Evolutionary conservation across 37 sponge, comb jelly and placozoan species (phyloP).

Genomic region (Spongilla lacustris): DNA sequence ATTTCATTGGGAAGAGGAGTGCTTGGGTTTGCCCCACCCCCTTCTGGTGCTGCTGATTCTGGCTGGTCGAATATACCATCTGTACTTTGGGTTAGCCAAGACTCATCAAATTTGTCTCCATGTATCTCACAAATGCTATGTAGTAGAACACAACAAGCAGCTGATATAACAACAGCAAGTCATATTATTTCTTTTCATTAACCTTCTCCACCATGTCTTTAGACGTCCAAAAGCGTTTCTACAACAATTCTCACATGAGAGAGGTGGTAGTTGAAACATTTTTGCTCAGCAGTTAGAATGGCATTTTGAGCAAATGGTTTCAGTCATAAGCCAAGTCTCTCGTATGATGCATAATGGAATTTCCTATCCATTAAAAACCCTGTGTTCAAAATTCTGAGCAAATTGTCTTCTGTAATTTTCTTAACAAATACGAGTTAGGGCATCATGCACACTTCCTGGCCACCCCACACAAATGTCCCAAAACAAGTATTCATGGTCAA

Average conservation of each 20-base stretch:
- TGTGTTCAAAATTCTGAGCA: background rate
- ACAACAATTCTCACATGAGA: slow-evolving; percentile 31
- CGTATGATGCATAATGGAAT: slow-evolving; percentile 28
- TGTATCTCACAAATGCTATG: background rate
- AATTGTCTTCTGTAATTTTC: background rate
- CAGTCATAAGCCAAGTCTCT: slow-evolving; percentile 12
- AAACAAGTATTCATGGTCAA: slow-evolving; percentile 32
- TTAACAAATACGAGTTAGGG: background rate
- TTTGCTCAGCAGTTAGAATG: slow-evolving; percentile 1
- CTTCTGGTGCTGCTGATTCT: background rate
- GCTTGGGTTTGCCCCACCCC: background rate
- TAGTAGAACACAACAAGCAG: background rate
- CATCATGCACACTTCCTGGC: slow-evolving; percentile 53
- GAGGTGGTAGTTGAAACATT: background rate
- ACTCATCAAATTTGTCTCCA: background rate
- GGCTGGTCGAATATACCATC: background rate
- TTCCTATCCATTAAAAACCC: slow-evolving; percentile 1
- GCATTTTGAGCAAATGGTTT: slow-evolving; percentile 33
- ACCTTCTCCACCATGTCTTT: slow-evolving; percentile 42
- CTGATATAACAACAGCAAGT: background rate
- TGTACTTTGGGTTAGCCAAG: background rate
- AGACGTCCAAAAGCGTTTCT: slow-evolving; percentile 48
- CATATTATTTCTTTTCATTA: slow-evolving; percentile 39
- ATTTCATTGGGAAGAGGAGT: background rate
- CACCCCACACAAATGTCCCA: slow-evolving; percentile 27